A percentile compares a stretch with the other conserved stretches of the same genome.
phyloP scores from a whole-genome alignment of 2,113 vertebrate genomes.

The Alethe castanea region DNA sequence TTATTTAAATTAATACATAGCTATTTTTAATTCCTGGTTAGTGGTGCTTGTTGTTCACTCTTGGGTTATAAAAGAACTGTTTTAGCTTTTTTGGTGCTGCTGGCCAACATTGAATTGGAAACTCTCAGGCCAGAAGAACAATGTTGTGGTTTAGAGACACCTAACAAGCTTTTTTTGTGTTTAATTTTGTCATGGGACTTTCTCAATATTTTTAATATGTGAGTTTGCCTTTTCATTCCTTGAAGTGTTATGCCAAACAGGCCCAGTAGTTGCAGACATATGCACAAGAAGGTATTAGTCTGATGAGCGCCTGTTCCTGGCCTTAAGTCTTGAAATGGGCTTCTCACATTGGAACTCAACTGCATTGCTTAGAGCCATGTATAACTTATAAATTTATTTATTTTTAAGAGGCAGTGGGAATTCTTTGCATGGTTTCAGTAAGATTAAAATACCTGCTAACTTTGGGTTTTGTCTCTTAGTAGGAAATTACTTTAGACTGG shows the following conservation, averaged over 20 bases:
- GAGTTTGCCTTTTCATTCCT: neutral
- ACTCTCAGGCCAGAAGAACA: neutral
- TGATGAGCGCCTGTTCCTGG: neutral
- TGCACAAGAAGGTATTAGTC: neutral
- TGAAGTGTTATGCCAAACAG: neutral
- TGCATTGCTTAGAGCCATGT: neutral
- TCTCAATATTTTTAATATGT: neutral
- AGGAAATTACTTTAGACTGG: neutral
- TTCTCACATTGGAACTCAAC: neutral
- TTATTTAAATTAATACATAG: neutral
- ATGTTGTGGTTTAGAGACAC: neutral
- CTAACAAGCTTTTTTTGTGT: neutral
- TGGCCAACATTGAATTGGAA: neutral
- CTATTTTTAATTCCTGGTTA: neutral
- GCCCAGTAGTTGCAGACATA: neutral
- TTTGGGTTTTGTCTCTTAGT: neutral
- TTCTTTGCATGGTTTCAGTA: conserved; percentile 21
- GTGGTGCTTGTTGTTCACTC: conserved; percentile 9
- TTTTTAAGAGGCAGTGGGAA: conserved; percentile 32
- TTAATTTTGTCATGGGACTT: neutral
- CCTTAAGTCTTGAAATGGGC: neutral
- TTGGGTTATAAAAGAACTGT: neutral
- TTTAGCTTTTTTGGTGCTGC: neutral
- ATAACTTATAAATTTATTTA: conserved; percentile 24
- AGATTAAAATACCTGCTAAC: neutral